These are phyloP conservation scores for Eupithecia insigniata DNA, from an alignment of 2,888 invertebrate species.

Conservation along the genomic window DNA sequence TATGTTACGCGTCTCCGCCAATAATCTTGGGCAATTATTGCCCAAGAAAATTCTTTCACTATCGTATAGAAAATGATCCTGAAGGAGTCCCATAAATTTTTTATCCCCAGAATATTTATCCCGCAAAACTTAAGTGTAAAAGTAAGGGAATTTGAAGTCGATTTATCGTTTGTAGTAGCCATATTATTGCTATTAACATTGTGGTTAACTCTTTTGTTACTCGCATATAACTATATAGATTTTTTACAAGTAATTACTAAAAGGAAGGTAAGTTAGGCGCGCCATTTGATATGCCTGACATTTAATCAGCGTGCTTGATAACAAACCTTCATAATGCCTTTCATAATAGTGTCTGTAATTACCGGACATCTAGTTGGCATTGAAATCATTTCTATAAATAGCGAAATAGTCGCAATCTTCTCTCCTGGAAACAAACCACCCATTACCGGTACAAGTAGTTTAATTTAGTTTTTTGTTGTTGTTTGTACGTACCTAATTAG, in stretches of 20 bases:
- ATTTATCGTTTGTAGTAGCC: no score
- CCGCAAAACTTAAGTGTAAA: no score
- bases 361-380: conserved; percentile 38
- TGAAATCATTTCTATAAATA: conserved; percentile 34
- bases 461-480: background rate
- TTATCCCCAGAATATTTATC: no score
- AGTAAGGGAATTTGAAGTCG: no score
- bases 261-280: background rate
- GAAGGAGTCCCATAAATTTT: no score
- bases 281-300: background rate
- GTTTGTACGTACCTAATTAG: conserved; percentile 13
- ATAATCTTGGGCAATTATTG: no score
- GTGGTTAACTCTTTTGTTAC: background rate
- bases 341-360: background rate
- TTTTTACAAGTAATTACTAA: background rate
- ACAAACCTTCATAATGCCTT: background rate
- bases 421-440: conserved; percentile 6
- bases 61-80: no score
- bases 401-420: conserved; percentile 28
- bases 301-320: background rate
- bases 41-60: no score
- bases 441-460: conserved; percentile 1
- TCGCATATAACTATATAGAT: background rate
- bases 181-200: no score
- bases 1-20: no score